Base-by-base conservation (phyloP, 2,797 vertebrate species). In the Rhodeus uyekii region DNA sequence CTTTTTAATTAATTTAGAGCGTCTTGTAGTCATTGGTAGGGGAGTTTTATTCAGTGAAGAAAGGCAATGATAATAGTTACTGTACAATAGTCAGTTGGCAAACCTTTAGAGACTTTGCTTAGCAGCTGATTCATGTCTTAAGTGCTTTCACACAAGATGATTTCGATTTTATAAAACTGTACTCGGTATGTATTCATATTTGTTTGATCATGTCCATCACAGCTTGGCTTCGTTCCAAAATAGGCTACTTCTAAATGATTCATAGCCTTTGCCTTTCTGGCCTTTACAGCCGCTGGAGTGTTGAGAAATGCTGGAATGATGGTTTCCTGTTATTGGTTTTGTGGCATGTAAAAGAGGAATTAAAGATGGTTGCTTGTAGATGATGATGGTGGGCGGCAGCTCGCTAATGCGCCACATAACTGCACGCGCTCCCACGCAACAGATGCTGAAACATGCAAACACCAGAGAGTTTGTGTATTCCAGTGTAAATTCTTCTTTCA, bases 311-410 rank as follows among this genome's bases (percentile, higher is more conserved):
- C 65, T 68, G 39, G 7, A 69, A 19, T 19, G 24, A 18, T 29
- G 8, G 42, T 48, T 36, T 34, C 22, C 32, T 0, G 32, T 24
- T 73, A 73, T 36, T 73, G 71, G 71, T 55, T 55, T 53, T 9
- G 8, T 36, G 46, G 19, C 44, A 16, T 34, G 50, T 73, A 34
- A 24, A 36, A 73, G 29, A 53, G 32, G 19, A 24, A n/a, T 73
- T 73, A 55, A 78, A 16, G 32, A 64, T 7, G 32, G n/a, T 65
- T 65, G 58, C 69, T 64, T 64, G 75, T 77, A 48, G 12, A 44
- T 77, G 76, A 65, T 50, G 22, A 55, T 22, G 24, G 76, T 78
- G 76, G 76, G 76, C 6, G 48, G 76, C 36, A 39, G 63, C 12
- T 55, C 0, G 65, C 16, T 55, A 53, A 68, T 38, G 34, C 2